phyloP scores from a whole-genome alignment of 1,140 invertebrate genomes.

The Psix sp. region DNA sequence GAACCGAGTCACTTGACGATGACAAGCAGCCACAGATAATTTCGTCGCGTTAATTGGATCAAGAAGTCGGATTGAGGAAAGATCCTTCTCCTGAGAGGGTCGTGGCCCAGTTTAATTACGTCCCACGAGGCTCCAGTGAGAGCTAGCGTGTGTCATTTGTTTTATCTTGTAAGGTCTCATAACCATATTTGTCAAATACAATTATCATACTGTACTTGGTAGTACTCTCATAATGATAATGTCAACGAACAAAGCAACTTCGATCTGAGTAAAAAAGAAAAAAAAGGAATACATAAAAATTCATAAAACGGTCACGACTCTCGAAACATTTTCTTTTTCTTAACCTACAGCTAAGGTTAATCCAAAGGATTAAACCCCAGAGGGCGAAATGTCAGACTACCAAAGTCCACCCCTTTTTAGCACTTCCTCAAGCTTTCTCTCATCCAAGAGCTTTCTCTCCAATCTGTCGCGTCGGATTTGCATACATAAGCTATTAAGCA shows the following conservation, averaged over 20 bases:
- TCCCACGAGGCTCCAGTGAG: constrained; percentile 53
- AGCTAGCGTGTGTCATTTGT: constrained; percentile 50
- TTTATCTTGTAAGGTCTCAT: constrained; percentile 27
- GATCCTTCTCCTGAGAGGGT: constrained; percentile 58
- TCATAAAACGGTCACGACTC: no score
- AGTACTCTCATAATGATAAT: no score
- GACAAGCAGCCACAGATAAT: constrained; percentile 64
- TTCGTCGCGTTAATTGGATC: constrained; percentile 72
- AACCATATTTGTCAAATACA: constrained; percentile 13
- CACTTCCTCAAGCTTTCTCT: constrained; percentile 66
- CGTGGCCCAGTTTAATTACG: constrained; percentile 65
- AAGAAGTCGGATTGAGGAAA: constrained; percentile 71
- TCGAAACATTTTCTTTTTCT: constrained; percentile 50
- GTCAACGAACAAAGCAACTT: no score
- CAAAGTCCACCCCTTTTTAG: constrained; percentile 71
- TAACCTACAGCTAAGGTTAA: constrained; percentile 47
- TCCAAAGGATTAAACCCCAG: constrained; percentile 61
- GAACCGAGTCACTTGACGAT: constrained; percentile 60
- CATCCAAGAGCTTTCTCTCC: constrained; percentile 70
- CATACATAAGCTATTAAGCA: constrained; percentile 78
- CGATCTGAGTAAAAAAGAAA: no score
- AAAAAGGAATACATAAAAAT: no score
- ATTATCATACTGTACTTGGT: no score
- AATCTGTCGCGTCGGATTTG: constrained; percentile 75
- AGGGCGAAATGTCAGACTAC: constrained; percentile 57